Base-by-base conservation (phyloP, 2,113 vertebrate species). In the Lethenteron camtschaticum region DNA sequence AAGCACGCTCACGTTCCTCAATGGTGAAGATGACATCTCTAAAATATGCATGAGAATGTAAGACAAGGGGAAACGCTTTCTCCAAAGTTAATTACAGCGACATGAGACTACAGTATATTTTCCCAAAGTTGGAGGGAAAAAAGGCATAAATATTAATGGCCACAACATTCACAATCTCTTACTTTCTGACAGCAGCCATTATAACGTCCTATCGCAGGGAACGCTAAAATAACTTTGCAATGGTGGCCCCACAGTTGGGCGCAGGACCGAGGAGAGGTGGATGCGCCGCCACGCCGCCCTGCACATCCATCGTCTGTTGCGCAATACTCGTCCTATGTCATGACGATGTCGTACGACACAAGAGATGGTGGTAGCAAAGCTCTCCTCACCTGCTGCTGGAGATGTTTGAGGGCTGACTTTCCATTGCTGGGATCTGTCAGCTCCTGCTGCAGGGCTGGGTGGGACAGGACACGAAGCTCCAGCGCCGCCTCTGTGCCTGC, bases 391-490 rank as follows among this genome's bases (percentile, higher is more conserved):
- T 95, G 89, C 73, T 97, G 94, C 71, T 87, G 90, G 72, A 97
- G 80, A 77, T 97, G 91, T 76, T 96, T 97, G 75, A 80, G 79
- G 70, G 90, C 91, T 12, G 81, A 83, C 66, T 86, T 86, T 72
- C 94, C 91, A 55, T 95, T 96, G 74, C 83, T 88, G 10, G 89
- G 87, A 73, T 96, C 85, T 71, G 76, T 77, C 68, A 95, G 80
- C 68, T 86, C 84, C 57, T 86, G 78, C 13, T 82, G 66, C 68
- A 97, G 79, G 72, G 80, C 81, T 1, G 78, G 78, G 70, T 96
- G 94, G 72, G 83, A 86, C 71, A 86, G 73, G 41, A 41, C 41
- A 41, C 41, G 41, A 41, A 41, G 41, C 41, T 41, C 41, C 41
- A 41, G 41, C 41, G 2, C 41, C 41, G 41, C 41, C 41, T 41